Evolutionary conservation across 2,113 vertebrate genomes (phyloP), one percentile per base, ranked within the genome.

Genomic region (sheep (Ovis aries)): DNA sequence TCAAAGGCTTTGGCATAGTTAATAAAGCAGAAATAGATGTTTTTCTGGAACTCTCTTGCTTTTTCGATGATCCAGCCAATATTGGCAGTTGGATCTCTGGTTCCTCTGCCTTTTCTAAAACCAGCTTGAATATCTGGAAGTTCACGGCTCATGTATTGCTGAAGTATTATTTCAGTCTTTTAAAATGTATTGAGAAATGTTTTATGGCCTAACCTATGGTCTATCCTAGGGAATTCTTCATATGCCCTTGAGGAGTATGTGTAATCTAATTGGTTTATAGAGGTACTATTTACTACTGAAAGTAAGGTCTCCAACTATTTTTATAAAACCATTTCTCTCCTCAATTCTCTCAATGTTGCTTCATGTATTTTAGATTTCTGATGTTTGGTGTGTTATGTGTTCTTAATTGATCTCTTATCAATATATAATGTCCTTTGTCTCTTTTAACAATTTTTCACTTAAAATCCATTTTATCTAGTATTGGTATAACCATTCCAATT

Each of bases 31-130:
- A 27, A 27, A 27, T 12, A 59, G 25, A 27, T 27, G 0, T 59
- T 59, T 59, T 59, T 27, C 57, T 12, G 10, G 57, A 59, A 27
- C 4, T 27, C 25, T 27, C 57, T 27, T 59, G 10, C 10, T 59
- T 59, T 59, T 59, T 29, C 2, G 0, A 59, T 59, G 11, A 13
- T 59, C 57, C 11, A 29, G 57, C 2, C 0, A 0, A 59, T 59
- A 0, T 59, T 59, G 57, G 10, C 57, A 12, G 29, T 59, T 59
- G 29, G 57, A 59, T 59, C 57, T 59, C 57, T 29, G 57, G 57
- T 59, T 59, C 25, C 57, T 29, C 25, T 6, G 27, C 59, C 5
- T 60, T 60, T 60, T 60, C 27, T 60, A 60, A 29, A 60, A 60
- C 27, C 27, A 29, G 59, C 59, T 60, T 60, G 59, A 60, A 31